Conservation (phyloP, 1,140 invertebrate species). For the Philotrypesis tridentata region DNA sequence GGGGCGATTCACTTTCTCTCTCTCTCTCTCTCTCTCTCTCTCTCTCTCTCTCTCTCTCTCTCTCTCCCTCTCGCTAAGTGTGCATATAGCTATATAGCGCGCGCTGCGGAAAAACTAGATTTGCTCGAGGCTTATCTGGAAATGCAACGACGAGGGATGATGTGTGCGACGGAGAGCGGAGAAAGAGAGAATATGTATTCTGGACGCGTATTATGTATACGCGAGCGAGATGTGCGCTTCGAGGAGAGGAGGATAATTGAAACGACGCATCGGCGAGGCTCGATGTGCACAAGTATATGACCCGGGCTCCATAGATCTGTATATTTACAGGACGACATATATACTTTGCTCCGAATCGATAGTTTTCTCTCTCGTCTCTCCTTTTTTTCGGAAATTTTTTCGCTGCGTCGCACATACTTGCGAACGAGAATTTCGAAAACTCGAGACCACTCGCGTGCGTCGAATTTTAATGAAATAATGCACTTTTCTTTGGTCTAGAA, state of each 20-base stretch:
- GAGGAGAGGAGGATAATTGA: not conserved
- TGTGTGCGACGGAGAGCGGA: slow-evolving; percentile 9
- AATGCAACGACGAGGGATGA: slow-evolving; percentile 25
- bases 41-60: not conserved
- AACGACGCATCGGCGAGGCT: not conserved
- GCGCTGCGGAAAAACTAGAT: slow-evolving; percentile 37
- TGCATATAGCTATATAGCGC: not conserved
- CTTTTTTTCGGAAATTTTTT: not conserved
- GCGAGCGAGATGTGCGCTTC: not conserved
- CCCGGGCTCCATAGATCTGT: no score
- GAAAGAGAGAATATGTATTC: slow-evolving; percentile 57
- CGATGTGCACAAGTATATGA: not conserved
- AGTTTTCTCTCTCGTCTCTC: no score
- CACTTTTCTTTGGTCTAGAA: no score
- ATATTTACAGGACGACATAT: no score
- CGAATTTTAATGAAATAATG: no score
- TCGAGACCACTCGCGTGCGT: no score
- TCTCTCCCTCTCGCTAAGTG: no score
- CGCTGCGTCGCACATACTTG: no score
- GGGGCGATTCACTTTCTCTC: not conserved
- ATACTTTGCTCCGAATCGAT: no score
- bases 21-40: not conserved
- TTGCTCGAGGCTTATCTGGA: slow-evolving; percentile 45
- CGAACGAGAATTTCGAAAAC: no score
- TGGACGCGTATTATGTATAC: not conserved